A percentile compares a stretch with the other conserved stretches of the same genome.
Evolutionary conservation across 2,797 vertebrate species (phyloP).

Genomic region (Catharus ustulatus): DNA sequence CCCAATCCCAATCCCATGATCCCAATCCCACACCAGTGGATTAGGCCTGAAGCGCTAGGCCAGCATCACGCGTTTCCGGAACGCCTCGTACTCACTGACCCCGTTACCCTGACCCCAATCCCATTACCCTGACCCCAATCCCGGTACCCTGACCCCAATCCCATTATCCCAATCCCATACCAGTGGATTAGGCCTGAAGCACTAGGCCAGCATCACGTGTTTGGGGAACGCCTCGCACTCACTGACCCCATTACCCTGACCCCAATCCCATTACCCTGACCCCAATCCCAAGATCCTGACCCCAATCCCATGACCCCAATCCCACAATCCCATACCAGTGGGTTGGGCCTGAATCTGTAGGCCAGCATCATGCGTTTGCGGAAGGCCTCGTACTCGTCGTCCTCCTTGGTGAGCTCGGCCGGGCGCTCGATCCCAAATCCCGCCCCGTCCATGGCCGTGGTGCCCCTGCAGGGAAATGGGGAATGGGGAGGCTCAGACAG

Average conservation of each 20-base stretch:
- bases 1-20: not conserved
- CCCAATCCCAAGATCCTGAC: too few relatives aligned
- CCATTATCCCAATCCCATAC: too few relatives aligned
- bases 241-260: too few relatives aligned
- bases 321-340: not conserved
- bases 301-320: too few relatives aligned
- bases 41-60: not conserved
- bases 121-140: not conserved
- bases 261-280: too few relatives aligned
- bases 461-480: not conserved
- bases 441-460: not conserved
- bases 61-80: not conserved
- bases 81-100: not conserved
- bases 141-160: not conserved
- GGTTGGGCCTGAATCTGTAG: not conserved
- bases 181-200: too few relatives aligned
- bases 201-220: too few relatives aligned
- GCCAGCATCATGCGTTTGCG: not conserved
- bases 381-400: not conserved
- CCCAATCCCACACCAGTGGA: accelerated
- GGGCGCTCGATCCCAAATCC: not conserved
- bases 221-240: too few relatives aligned
- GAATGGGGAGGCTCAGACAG: not conserved
- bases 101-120: too few relatives aligned
- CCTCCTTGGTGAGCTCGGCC: not conserved